phyloP scores from a whole-genome alignment of 2,113 vertebrate genomes.

The Abramis brama region DNA sequence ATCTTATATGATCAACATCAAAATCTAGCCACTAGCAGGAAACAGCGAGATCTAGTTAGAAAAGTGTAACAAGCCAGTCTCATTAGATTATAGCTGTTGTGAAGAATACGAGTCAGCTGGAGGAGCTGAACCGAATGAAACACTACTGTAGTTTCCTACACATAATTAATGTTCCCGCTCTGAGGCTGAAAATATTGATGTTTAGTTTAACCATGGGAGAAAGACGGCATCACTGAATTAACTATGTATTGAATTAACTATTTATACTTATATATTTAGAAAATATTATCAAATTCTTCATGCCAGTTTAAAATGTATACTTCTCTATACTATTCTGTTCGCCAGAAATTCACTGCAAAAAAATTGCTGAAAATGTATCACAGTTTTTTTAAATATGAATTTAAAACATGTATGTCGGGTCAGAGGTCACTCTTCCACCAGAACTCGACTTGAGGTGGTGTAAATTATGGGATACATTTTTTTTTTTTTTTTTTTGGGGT shows the following conservation, averaged over 20 bases:
- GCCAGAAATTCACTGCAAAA: too few species aligned
- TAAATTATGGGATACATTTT: too few species aligned
- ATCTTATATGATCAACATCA: conserved; percentile 1
- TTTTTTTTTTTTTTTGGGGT: too few species aligned
- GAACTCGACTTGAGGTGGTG: too few species aligned
- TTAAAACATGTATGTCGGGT: too few species aligned
- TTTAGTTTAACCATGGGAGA: background rate
- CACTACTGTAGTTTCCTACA: background rate
- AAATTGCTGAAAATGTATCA: too few species aligned
- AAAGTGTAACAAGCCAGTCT: conserved; percentile 3
- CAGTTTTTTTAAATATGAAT: too few species aligned
- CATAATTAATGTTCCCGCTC: background rate
- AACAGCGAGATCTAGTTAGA: background rate
- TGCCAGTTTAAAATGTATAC: too few species aligned
- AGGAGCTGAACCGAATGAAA: conserved; percentile 3
- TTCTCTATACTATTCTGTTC: too few species aligned
- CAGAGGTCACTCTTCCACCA: too few species aligned
- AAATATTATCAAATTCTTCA: too few species aligned
- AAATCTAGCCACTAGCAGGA: background rate
- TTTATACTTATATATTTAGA: too few species aligned
- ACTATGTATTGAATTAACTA: background rate
- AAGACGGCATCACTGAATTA: background rate
- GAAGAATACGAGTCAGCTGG: background rate
- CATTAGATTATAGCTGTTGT: background rate
- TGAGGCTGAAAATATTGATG: background rate